Conservation (phyloP, 1,140 invertebrate genomes). For the Rhagoletis zephyria region DNA sequence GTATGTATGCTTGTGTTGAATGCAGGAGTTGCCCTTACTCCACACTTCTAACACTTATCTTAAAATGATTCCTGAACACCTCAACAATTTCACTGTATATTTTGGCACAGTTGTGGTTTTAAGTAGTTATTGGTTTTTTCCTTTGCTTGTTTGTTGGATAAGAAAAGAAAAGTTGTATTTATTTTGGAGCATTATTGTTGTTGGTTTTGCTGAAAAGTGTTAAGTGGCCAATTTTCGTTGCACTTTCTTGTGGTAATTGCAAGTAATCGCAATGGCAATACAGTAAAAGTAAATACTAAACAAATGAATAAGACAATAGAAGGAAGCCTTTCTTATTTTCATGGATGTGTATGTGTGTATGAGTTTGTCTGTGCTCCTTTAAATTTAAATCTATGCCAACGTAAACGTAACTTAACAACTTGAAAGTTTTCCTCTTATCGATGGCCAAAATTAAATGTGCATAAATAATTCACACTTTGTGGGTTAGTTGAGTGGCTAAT, state of each 20-base stretch:
- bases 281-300: neutral
- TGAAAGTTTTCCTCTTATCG: too few relatives aligned
- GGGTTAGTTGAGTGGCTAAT: too few relatives aligned
- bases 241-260: constrained; percentile 41
- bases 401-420: too few relatives aligned
- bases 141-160: constrained; percentile 5
- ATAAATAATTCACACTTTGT: too few relatives aligned
- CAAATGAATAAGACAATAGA: neutral
- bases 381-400: too few relatives aligned
- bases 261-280: neutral
- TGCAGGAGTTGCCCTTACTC: neutral
- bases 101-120: constrained; percentile 50
- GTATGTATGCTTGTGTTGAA: neutral
- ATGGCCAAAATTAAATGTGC: neutral
- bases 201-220: constrained; percentile 34
- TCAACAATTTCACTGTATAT: constrained; percentile 1
- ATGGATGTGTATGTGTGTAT: too few relatives aligned
- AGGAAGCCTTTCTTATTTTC: neutral
- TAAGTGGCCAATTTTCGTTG: constrained; percentile 40
- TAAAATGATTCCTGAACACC: neutral
- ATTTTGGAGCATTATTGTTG: constrained; percentile 10
- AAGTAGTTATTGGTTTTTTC: constrained; percentile 4
- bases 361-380: too few relatives aligned
- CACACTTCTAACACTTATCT: neutral
- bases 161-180: neutral